Percentiles rank a stretch among this genome's conserved stretches.
These are phyloP conservation scores for Papilio aristodemus DNA, from an alignment of 1,140 invertebrate species.

Conservation along the genomic window DNA sequence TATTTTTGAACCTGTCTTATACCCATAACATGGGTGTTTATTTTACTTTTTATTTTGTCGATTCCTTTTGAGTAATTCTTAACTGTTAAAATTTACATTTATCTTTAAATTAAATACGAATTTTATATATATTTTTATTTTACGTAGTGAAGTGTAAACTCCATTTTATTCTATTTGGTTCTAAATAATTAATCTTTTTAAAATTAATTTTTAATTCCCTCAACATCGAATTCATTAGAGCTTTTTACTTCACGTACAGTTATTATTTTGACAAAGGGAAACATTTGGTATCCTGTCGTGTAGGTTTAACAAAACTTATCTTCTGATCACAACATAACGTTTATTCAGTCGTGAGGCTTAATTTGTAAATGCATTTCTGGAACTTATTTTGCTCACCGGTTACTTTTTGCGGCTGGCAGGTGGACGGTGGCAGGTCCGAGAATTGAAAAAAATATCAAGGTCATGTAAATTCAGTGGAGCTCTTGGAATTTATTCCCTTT, in stretches of 20 bases:
- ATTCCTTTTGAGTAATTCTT: neutral
- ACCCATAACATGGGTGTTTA: neutral
- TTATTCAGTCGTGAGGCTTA: neutral
- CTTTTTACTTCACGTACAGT: no score
- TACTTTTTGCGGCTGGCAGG: neutral
- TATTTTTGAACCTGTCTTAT: conserved; percentile 7
- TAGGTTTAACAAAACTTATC: no score
- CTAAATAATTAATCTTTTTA: no score
- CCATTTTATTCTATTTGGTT: no score
- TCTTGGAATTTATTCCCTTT: neutral
- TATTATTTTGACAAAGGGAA: no score
- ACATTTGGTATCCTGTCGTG: no score
- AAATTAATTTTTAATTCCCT: no score
- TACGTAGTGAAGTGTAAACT: no score
- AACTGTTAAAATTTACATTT: no score
- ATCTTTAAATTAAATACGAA: no score
- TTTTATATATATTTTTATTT: no score
- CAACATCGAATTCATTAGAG: no score
- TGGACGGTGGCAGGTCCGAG: neutral
- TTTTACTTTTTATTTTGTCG: conserved; percentile 5
- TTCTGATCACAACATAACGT: neutral
- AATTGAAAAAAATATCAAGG: neutral
- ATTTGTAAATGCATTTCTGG: conserved; percentile 5
- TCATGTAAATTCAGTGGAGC: neutral
- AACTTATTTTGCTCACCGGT: neutral